Conservation (phyloP, 2,888 invertebrate genomes). For the Drosophila emarginata region DNA sequence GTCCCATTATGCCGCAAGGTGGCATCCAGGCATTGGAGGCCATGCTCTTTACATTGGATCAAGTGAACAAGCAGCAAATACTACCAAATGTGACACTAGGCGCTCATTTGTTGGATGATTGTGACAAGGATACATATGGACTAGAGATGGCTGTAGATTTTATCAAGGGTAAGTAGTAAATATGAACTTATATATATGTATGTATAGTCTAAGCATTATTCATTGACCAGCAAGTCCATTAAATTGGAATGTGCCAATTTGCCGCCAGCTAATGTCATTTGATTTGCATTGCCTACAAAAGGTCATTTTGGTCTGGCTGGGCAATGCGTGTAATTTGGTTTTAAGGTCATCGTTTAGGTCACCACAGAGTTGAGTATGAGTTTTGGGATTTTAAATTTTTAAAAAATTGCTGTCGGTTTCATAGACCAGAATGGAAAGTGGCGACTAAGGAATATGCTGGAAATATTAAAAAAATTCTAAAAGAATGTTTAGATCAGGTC, state of each 20-base stretch:
- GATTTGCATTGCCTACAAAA: not conserved
- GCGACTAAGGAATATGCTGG: too few species aligned
- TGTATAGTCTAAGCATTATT: not conserved
- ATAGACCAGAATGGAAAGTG: too few species aligned
- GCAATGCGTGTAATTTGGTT: not conserved
- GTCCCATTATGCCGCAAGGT: slow-evolving; percentile 97
- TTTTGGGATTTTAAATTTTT: not conserved
- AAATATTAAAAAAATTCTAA: too few species aligned
- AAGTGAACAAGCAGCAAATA: slow-evolving; percentile 87
- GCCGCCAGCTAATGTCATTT: not conserved
- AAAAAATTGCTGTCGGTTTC: not conserved
- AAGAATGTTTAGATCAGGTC: too few species aligned
- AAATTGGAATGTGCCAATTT: slow-evolving; percentile 17
- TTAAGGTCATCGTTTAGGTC: not conserved
- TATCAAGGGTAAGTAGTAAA: slow-evolving; percentile 91
- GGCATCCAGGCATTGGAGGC: slow-evolving; percentile 94
- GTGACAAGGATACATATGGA: slow-evolving; percentile 97
- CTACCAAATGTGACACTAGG: slow-evolving; percentile 92
- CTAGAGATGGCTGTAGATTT: slow-evolving; percentile 98
- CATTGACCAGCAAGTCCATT: slow-evolving; percentile 14
- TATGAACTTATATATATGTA: not conserved
- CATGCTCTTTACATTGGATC: slow-evolving; percentile 95
- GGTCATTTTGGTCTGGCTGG: not conserved
- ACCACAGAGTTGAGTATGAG: not conserved
- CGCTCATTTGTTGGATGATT: slow-evolving; percentile 95